Percentiles rank a stretch among this genome's conserved stretches.
phyloP scores from a whole-genome alignment of 2,797 vertebrate species.

The Aeoliscus strigatus region DNA sequence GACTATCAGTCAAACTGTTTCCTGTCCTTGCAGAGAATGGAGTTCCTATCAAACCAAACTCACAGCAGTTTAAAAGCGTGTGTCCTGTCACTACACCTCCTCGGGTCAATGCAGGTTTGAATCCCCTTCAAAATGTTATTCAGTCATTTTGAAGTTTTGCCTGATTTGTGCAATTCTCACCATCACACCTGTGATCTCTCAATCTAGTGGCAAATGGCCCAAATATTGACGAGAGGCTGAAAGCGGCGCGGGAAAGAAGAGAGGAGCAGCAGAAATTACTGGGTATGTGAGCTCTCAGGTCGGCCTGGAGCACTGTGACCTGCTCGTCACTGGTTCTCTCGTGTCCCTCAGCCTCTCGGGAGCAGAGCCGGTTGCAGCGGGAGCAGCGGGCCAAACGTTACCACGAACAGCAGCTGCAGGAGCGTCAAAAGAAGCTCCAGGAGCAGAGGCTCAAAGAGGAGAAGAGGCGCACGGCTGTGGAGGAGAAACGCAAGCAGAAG shows the following conservation, averaged over 20 bases:
- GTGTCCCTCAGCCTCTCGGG: slow-evolving; percentile 78
- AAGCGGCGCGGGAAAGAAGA: slow-evolving; percentile 84
- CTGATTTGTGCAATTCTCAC: too few species aligned
- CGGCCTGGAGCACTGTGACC: background rate
- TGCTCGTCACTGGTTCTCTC: background rate
- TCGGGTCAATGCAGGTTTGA: slow-evolving; percentile 47
- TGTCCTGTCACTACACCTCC: slow-evolving; percentile 18
- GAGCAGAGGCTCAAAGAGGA: slow-evolving; percentile 88
- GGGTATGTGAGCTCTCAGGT: slow-evolving; percentile 66
- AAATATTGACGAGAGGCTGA: slow-evolving; percentile 86
- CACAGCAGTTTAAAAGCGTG: slow-evolving; percentile 29
- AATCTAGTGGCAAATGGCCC: slow-evolving; percentile 60
- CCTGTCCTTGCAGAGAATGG: slow-evolving; percentile 32
- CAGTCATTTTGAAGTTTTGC: too few species aligned
- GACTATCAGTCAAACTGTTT: slow-evolving; percentile 1
- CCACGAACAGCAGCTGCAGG: slow-evolving; percentile 86
- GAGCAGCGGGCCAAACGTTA: slow-evolving; percentile 83
- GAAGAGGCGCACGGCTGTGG: slow-evolving; percentile 83
- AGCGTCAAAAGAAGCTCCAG: slow-evolving; percentile 85
- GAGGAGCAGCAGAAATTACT: slow-evolving; percentile 82
- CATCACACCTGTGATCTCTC: background rate
- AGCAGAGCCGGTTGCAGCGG: slow-evolving; percentile 79
- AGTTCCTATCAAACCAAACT: slow-evolving; percentile 29
- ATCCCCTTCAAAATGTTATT: background rate
- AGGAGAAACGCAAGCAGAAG: slow-evolving; percentile 86